Evolutionary conservation across 1,140 invertebrate genomes (phyloP), one percentile per base, ranked within the genome.

Genomic region (Cydia amplana): DNA sequence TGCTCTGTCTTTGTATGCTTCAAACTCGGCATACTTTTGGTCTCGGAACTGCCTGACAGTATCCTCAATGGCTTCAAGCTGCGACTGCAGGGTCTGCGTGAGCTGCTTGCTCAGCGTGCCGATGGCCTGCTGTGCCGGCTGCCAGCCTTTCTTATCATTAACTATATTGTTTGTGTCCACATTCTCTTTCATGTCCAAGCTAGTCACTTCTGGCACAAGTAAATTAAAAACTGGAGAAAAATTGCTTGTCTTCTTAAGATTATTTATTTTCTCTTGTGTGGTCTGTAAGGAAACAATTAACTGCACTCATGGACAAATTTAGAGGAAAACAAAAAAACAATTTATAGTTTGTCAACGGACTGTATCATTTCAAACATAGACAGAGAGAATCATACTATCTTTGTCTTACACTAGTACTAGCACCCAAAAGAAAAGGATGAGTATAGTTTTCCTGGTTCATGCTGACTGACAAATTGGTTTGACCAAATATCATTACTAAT

Each of bases 11-110:
- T 85, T 91, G 80, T 88, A 93, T 23, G 87, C 87, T 78, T 93
- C 91, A 87, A 89, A 93, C 43, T 93, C 92, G 46, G 88, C 89
- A 87, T 91, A 93, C 81, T 93, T 93, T 75, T 92, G 89, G 76
- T 93, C 93, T 82, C 87, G 85, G 79, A 91, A 93, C 63, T 93
- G 88, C 72, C 90, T 85, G 2, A 93, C 88, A n/a, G 87, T 84
- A 75, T 93, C 93, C 67, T 93, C 91, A 36, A 93, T 83, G 5
- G 85, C 87, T 75, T 93, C 91, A 16, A 92, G 79, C 74, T 91
- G 84, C 43, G 87, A 85, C 76, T 93, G 83, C 65, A 93, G 76
- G 2, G 85, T 92, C 76, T 90, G 85, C 63, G 85, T 88, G 28
- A 93, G 81, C 74, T 91, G 89, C 76, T 91, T 91, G 51, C 81